These are phyloP conservation scores for Gymnoscopelus microlampas DNA, from an alignment of 2,797 vertebrate genomes.

Conservation along the genomic window DNA sequence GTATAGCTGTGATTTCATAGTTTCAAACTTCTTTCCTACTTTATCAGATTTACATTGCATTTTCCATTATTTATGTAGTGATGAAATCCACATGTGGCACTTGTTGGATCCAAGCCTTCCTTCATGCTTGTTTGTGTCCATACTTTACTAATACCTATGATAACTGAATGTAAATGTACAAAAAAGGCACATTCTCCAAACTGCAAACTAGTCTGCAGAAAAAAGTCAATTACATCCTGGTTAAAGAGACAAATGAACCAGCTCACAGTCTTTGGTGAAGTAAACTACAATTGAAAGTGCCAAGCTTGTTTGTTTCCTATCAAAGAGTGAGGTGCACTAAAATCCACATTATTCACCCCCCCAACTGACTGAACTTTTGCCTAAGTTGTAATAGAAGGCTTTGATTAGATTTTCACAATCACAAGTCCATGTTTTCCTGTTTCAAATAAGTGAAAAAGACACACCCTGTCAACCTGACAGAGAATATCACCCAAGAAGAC, in stretches of 20 bases:
- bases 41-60: constrained; percentile 76
- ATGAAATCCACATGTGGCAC: constrained; percentile 90
- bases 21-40: constrained; percentile 80
- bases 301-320: constrained; percentile 87
- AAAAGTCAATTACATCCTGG: constrained; percentile 87
- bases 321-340: constrained; percentile 87
- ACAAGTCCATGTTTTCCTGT: constrained; percentile 87
- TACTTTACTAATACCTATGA: constrained; percentile 86
- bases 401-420: constrained; percentile 85
- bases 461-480: constrained; percentile 79
- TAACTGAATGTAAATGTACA: constrained; percentile 93
- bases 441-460: constrained; percentile 79
- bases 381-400: constrained; percentile 83
- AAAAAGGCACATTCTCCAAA: constrained; percentile 98
- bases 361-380: constrained; percentile 82
- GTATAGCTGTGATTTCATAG: constrained; percentile 87
- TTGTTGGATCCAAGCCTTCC: constrained; percentile 93
- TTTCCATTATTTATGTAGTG: constrained; percentile 85
- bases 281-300: constrained; percentile 93
- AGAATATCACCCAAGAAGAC: constrained; percentile 75
- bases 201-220: constrained; percentile 90
- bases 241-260: constrained; percentile 86
- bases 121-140: constrained; percentile 90
- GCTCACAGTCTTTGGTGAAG: constrained; percentile 97
- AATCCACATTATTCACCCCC: constrained; percentile 80